Evolutionary conservation across 2,888 invertebrate genomes (phyloP), one percentile per base, ranked within the genome.

Genomic region (Osedax fenrisi): DNA sequence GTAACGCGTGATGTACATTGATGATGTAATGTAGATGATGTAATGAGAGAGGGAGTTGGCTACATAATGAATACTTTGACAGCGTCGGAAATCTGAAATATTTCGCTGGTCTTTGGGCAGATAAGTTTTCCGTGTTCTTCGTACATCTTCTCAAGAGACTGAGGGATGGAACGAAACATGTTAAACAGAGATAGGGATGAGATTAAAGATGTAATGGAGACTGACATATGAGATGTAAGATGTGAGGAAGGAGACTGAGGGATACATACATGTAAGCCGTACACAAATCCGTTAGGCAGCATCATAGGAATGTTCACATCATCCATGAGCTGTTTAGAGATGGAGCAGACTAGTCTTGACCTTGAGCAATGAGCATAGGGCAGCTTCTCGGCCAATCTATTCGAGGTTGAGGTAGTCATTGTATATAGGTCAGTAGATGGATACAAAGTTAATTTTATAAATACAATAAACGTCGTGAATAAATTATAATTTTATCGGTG

Each of bases 271-370:
- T 81, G 81, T 73, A 78, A 80, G 24, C 85, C 84, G 79, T 94
- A 97, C 76, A 98, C 94, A 86, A 93, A 91, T 75, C 97, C 97
- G 86, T 97, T 97, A 77, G 98, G 98, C 86, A 99, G 88, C 90
- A 95, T 94, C 90, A 97, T 92, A 13, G 96, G 96, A 80, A 92
- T 93, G 87, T 97, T 96, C 86, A 97, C 91, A 84, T 97, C 96
- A 86, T 98, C 95, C 81, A 98, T 88, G 69, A 94, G 91, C 80
- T 90, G 88, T 26, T 93, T 92, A 76, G 92, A 91, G 80, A 96
- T 90, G 82, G 89, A 87, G 85, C 97, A 98, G 81, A 96, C 91
- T 74, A 96, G 89, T 74, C 94, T 89, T 78, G 95, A 95, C 86
- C 96, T 96, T 72, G 93, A 91, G 85, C 94, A 94, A 87, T 97